Evolutionary conservation across 2,113 vertebrate genomes (phyloP), one percentile per base, ranked within the genome.

Genomic region (Clarias batrachus): DNA sequence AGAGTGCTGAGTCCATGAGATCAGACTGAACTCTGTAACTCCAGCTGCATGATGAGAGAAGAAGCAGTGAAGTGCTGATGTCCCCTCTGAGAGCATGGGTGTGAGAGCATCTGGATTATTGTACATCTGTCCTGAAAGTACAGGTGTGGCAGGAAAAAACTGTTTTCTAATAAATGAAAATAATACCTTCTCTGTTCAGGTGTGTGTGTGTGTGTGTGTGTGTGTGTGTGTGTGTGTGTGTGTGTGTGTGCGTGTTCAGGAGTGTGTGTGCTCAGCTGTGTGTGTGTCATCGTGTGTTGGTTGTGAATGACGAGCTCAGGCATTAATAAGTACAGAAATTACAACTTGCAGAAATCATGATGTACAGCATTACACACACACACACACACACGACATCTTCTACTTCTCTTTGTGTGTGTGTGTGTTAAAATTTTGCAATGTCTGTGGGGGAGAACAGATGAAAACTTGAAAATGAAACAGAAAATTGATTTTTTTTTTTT

Each of bases 401-500:
- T 21, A 14, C 33, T 10, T 71, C 14, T 71, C 16, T 71, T 1
- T 71, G 68, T 71, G 68, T 71, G 68, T 71, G 74, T 77, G 74
- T 77, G 74, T 54, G 48, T 54, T n/a, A 54, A 54, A 74, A 74
- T 25, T 56, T n/a, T 78, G 52, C n/a, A 30, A 27, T 54, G 76
- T 79, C 76, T 57, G 16, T 79, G 25, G 52, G 33, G 52, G 25
- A 54, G 48, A 56, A 78, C 56, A 78, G 74, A 78, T 78, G 48
- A 78, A 56, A 78, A 78, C 23, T 78, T 54, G 48, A 76, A 76
- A 76, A 76, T 76, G 41, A 56, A 56, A 54, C 74, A 78, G 74
- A 78, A 76, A 77, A 54, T 54, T 54, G 74, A 54, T 77, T 76
- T 77, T 77, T 33, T 77, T 74, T 70, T 71, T 74, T 70, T 71